These are phyloP conservation scores for Metellina segmentata DNA, from an alignment of 2,888 invertebrate species.

Conservation along the genomic window DNA sequence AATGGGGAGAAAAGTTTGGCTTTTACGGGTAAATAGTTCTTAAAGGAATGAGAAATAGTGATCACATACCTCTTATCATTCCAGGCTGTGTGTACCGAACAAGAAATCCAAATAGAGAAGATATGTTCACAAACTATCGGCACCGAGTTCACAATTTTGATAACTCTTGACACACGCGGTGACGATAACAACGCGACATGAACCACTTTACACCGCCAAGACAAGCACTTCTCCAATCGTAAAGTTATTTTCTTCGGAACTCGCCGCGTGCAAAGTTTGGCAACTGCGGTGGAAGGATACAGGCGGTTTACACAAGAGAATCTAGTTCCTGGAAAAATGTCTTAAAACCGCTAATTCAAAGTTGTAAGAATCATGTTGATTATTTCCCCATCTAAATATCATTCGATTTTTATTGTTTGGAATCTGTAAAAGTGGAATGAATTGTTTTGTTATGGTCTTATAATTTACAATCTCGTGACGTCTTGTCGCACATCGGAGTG, in stretches of 20 bases:
- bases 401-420: too few species aligned
- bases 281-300: constrained; percentile 52
- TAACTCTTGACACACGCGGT: constrained; percentile 8
- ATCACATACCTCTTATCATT: constrained; percentile 39
- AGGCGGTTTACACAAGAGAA: background rate
- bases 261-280: constrained; percentile 59
- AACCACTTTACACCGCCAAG: constrained; percentile 20
- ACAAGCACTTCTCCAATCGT: background rate
- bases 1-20: constrained; percentile 8
- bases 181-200: background rate
- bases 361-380: background rate
- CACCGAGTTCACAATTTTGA: background rate
- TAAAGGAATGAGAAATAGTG: background rate
- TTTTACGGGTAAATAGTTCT: background rate
- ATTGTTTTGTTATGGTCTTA: background rate
- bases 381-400: background rate
- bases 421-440: background rate
- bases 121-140: background rate
- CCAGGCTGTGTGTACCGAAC: background rate
- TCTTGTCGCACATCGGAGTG: constrained; percentile 6
- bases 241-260: constrained; percentile 31
- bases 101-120: constrained; percentile 34
- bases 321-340: constrained; percentile 4
- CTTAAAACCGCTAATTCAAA: background rate
- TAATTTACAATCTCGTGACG: constrained; percentile 31